Evolutionary conservation across 2,113 vertebrate species (phyloP).

Genomic region (Eulemur rufifrons): DNA sequence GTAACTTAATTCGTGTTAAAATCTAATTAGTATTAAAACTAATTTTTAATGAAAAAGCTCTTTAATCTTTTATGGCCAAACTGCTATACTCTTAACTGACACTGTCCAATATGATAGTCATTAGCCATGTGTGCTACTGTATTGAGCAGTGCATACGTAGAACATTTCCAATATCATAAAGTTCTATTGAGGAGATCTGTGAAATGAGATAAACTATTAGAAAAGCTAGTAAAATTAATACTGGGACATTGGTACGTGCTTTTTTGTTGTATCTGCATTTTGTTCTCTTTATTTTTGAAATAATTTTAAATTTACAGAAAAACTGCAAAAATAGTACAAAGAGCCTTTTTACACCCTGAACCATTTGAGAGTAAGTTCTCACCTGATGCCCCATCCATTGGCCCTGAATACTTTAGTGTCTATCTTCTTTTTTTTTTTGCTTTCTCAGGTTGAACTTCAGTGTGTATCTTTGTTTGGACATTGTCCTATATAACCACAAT

Average conservation of each 20-base stretch:
- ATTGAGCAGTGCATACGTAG: not conserved
- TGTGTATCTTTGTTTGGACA: not conserved
- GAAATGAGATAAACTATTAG: not conserved
- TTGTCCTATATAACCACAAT: not conserved
- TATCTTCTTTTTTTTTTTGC: not conserved
- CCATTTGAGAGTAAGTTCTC: not conserved
- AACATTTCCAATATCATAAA: not conserved
- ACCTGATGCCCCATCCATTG: not conserved
- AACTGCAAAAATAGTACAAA: not conserved
- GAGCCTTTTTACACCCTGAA: not conserved
- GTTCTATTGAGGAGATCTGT: not conserved
- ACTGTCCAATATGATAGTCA: not conserved
- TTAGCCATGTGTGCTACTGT: not conserved
- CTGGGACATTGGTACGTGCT: not conserved
- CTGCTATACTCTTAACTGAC: not conserved
- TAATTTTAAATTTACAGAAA: conserved; percentile 16
- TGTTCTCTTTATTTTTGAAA: conserved; percentile 36
- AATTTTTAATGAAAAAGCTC: not conserved
- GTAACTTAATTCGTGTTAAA: not conserved
- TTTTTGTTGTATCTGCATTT: not conserved
- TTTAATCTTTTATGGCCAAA: not conserved
- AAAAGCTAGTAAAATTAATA: conserved; percentile 10
- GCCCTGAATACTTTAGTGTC: not conserved
- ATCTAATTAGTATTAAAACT: not conserved
- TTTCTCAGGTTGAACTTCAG: not conserved